A percentile compares a stretch with the other conserved stretches of the same genome.
Conservation (phyloP, 2,113 vertebrate species). For the Morone saxatilis region DNA sequence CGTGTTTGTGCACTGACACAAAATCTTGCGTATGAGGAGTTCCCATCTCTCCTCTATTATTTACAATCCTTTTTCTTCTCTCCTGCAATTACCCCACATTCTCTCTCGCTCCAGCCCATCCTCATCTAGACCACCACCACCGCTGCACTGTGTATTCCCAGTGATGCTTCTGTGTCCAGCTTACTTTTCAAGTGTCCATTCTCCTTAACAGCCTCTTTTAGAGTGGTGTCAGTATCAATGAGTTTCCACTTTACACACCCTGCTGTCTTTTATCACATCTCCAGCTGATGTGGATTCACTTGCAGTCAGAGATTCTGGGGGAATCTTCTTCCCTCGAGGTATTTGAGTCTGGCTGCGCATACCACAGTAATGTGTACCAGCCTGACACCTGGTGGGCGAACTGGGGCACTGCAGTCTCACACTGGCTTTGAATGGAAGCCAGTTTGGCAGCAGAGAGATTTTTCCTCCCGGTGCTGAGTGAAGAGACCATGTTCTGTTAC, state of each 20-base stretch:
- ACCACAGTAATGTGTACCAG: conserved; percentile 36
- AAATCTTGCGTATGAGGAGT: conserved; percentile 54
- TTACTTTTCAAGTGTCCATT: conserved; percentile 17
- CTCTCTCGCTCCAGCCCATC: conserved; percentile 37
- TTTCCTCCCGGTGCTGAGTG: conserved; percentile 50
- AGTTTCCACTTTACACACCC: conserved; percentile 23
- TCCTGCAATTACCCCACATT: conserved; percentile 57
- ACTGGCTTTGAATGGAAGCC: conserved; percentile 32
- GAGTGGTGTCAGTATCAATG: conserved; percentile 23
- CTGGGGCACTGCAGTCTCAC: conserved; percentile 45
- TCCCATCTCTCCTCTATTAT: conserved; percentile 77
- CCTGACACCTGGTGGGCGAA: conserved; percentile 74
- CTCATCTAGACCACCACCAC: conserved; percentile 42
- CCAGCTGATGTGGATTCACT: conserved; percentile 40
- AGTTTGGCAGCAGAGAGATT: conserved; percentile 54
- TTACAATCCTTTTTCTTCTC: conserved; percentile 65
- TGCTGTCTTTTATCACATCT: conserved; percentile 40
- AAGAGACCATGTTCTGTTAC: conserved; percentile 51
- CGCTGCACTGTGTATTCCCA: conserved; percentile 20
- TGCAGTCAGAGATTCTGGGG: conserved; percentile 45
- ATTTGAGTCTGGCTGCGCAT: conserved; percentile 25
- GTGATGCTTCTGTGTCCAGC: background rate
- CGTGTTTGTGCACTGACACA: conserved; percentile 43
- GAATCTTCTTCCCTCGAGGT: conserved; percentile 48
- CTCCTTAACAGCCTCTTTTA: conserved; percentile 22